phyloP scores from a whole-genome alignment of 2,888 invertebrate genomes.

The Psylliodes chrysocephalus region DNA sequence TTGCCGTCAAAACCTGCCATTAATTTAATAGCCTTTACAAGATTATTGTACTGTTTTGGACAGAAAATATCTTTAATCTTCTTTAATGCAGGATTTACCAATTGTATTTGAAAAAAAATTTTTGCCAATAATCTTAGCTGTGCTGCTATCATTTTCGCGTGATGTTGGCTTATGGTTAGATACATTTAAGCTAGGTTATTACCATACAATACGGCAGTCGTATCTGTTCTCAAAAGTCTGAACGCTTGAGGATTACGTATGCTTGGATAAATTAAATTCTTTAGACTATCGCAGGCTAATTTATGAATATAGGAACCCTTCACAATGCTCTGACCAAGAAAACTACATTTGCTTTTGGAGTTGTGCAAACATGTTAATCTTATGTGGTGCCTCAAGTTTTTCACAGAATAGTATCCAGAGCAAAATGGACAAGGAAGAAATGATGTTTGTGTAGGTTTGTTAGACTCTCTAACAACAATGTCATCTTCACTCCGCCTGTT shows the following conservation, averaged over 20 bases:
- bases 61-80: neutral
- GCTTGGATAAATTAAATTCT: neutral
- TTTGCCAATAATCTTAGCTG: neutral
- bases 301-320: neutral
- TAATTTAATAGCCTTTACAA: neutral
- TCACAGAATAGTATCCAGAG: neutral
- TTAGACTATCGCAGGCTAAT: neutral
- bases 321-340: neutral
- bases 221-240: neutral
- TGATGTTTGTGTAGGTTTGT: neutral
- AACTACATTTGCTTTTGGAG: neutral
- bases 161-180: neutral
- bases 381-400: neutral
- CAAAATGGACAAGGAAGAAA: constrained; percentile 1
- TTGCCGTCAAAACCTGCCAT: neutral
- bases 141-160: neutral
- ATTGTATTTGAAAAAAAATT: neutral
- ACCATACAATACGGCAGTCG: neutral
- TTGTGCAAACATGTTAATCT: neutral
- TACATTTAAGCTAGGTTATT: neutral
- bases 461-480: neutral
- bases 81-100: neutral
- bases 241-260: neutral
- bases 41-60: neutral
- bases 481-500: neutral